A percentile compares a stretch with the other conserved stretches of the same genome.
Evolutionary conservation across 1,140 invertebrate species (phyloP).

Genomic region (Octopus bimaculoides): DNA sequence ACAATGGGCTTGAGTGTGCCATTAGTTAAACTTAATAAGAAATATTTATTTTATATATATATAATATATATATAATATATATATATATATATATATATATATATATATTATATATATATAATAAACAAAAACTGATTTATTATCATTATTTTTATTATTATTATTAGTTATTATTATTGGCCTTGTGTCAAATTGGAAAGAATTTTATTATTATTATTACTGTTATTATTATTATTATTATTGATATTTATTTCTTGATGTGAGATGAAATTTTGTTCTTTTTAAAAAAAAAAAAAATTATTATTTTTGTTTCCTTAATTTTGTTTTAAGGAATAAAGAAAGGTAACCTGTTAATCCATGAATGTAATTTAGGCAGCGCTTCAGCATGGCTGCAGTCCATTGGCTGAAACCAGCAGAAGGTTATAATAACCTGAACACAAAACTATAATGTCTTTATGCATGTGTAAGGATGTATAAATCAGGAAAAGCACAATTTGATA

Average conservation of each 20-base stretch:
- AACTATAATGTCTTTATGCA: no score
- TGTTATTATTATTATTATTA: background rate
- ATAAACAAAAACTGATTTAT: background rate
- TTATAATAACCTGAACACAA: no score
- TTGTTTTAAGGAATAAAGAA: no score
- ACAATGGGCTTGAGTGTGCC: slow-evolving; percentile 47
- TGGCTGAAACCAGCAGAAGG: no score
- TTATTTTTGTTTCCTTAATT: no score
- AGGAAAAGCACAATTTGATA: no score
- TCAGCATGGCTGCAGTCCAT: no score
- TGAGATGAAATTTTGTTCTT: no score
- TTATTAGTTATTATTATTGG: background rate
- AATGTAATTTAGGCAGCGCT: no score
- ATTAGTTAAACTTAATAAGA: slow-evolving; percentile 26
- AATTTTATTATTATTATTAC: background rate
- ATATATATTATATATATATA: background rate
- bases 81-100: background rate
- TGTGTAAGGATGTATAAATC: no score
- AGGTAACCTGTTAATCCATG: no score
- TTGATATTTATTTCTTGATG: background rate
- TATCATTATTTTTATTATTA: background rate
- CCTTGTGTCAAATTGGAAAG: background rate
- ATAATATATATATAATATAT: background rate
- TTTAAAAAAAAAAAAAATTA: no score
- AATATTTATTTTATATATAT: background rate